These are phyloP conservation scores for Pandemis cinnamomeana DNA, from an alignment of 2,888 invertebrate species.

Conservation along the genomic window DNA sequence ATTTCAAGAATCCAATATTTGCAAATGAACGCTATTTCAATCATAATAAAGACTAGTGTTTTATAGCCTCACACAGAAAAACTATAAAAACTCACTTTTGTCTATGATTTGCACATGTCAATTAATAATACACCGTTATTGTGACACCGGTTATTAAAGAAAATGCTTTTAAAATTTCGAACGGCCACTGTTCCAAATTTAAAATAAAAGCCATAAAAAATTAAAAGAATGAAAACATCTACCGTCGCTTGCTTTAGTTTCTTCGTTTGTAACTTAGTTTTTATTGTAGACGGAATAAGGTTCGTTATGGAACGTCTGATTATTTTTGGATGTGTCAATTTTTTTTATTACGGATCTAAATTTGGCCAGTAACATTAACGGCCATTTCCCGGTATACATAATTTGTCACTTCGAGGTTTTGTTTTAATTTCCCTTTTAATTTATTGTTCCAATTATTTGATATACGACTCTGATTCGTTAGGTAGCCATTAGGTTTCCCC, in stretches of 20 bases:
- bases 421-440: slow-evolving; percentile 25
- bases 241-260: background rate
- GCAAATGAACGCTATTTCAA: slow-evolving; percentile 8
- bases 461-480: slow-evolving; percentile 14
- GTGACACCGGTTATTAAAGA: slow-evolving; percentile 29
- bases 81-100: slow-evolving; percentile 11
- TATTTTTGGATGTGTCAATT: slow-evolving; percentile 18
- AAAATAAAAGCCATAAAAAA: slow-evolving; percentile 29
- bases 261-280: background rate
- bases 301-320: background rate
- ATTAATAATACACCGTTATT: slow-evolving; percentile 41
- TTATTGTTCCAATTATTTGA: slow-evolving; percentile 36
- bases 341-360: slow-evolving; percentile 33
- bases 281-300: background rate
- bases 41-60: slow-evolving; percentile 2
- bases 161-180: slow-evolving; percentile 35
- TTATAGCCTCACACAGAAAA: slow-evolving; percentile 10
- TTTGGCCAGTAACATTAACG: slow-evolving; percentile 30
- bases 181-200: slow-evolving; percentile 34
- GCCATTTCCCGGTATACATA: slow-evolving; percentile 28
- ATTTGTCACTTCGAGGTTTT: slow-evolving; percentile 37
- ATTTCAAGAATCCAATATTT: background rate
- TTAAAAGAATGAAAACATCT: slow-evolving; percentile 20
- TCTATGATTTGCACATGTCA: slow-evolving; percentile 28
- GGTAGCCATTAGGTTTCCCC: slow-evolving; percentile 25